These are phyloP conservation scores for Alauda arvensis DNA, from an alignment of 2,797 vertebrate genomes.

Conservation along the genomic window DNA sequence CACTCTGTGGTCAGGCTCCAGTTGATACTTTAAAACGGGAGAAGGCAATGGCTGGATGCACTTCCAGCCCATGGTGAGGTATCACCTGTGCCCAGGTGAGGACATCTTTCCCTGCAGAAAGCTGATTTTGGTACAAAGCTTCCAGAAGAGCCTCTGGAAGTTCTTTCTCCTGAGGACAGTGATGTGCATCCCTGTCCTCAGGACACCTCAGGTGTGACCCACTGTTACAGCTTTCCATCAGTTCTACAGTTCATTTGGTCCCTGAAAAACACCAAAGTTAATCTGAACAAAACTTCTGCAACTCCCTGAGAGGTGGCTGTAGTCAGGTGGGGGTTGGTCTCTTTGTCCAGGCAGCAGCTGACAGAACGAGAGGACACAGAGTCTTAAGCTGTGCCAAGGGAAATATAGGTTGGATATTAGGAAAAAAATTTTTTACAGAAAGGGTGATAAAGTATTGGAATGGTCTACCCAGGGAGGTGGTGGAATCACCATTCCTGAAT, in stretches of 20 bases:
- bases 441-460: background rate
- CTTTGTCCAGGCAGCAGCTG: no score
- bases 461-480: background rate
- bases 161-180: background rate
- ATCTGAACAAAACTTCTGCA: background rate
- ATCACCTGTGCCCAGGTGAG: background rate
- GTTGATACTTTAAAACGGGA: background rate
- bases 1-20: background rate
- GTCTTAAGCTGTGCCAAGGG: background rate
- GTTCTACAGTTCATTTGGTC: background rate
- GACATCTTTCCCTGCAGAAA: background rate
- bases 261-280: background rate
- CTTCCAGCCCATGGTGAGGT: rapidly evolving
- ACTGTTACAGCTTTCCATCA: background rate
- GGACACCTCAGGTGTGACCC: background rate
- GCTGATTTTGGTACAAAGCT: background rate
- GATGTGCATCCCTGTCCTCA: background rate
- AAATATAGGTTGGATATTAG: background rate
- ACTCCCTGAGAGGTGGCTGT: background rate
- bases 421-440: background rate
- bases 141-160: background rate
- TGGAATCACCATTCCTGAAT: background rate
- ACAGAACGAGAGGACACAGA: no score
- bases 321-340: no score
- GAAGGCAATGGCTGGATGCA: rapidly evolving